A percentile compares a stretch with the other conserved stretches of the same genome.
phyloP scores from a whole-genome alignment of 2,113 vertebrate genomes.

The Oncorhynchus mykiss region DNA sequence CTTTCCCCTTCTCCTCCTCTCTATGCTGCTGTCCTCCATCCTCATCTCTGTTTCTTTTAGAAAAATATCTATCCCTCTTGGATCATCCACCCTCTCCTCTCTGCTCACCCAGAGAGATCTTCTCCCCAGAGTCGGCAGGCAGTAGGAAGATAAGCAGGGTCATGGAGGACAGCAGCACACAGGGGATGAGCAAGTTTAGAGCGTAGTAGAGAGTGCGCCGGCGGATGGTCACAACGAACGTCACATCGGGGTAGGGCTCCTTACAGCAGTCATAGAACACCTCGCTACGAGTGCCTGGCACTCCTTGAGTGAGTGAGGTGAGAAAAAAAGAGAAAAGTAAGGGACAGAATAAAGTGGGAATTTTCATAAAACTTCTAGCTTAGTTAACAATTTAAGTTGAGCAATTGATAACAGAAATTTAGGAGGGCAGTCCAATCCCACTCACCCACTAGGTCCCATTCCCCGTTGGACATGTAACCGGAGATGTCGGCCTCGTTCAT shows the following conservation, averaged over 20 bases:
- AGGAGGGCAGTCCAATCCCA: not conserved
- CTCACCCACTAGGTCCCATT: constrained; percentile 80
- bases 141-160: constrained; percentile 79
- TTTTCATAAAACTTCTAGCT: not conserved
- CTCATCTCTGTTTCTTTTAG: not conserved
- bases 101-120: constrained; percentile 78
- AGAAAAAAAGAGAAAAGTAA: not conserved
- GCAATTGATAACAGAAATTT: not conserved
- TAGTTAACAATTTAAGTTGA: not conserved
- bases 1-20: constrained; percentile 41
- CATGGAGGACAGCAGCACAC: constrained; percentile 77
- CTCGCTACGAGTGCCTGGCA: constrained; percentile 70
- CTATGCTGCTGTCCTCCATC: constrained; percentile 53
- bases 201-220: constrained; percentile 78
- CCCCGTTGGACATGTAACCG: constrained; percentile 77
- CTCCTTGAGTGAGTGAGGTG: constrained; percentile 52
- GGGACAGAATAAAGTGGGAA: not conserved
- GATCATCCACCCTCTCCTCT: constrained; percentile 18
- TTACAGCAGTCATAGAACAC: constrained; percentile 76
- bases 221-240: constrained; percentile 74
- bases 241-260: constrained; percentile 78
- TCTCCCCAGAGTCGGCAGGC: constrained; percentile 81
- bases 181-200: constrained; percentile 78
- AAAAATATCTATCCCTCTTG: not conserved
- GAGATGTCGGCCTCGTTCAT: constrained; percentile 77